Evolutionary conservation across 2,113 vertebrate genomes (phyloP).

Genomic region (Riparia riparia): DNA sequence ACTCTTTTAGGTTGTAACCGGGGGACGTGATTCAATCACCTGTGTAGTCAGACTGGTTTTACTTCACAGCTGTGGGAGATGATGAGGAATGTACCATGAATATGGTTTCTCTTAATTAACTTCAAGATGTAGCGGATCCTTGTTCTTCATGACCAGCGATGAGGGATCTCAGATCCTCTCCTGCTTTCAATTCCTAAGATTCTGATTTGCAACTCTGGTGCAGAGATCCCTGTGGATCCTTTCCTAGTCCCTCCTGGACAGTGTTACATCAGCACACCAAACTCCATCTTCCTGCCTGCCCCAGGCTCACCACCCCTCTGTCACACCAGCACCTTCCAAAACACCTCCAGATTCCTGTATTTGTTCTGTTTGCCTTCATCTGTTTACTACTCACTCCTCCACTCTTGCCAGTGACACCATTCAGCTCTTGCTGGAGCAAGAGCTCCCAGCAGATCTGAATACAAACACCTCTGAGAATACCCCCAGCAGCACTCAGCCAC

Average conservation of each 20-base stretch:
- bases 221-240: neutral
- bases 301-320: neutral
- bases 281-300: neutral
- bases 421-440: neutral
- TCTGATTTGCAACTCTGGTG: neutral
- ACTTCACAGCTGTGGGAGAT: neutral
- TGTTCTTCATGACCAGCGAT: neutral
- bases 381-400: neutral
- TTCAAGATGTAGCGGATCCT: neutral
- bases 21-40: neutral
- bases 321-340: neutral
- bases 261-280: neutral
- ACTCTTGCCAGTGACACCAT: neutral
- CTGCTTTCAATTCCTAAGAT: neutral
- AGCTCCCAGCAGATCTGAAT: neutral
- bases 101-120: neutral
- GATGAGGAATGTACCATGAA: neutral
- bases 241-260: accelerated
- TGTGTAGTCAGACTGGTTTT: neutral
- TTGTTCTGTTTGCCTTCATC: neutral
- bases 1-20: neutral
- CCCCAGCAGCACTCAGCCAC: neutral
- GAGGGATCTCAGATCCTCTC: neutral
- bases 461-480: neutral
- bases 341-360: neutral